A percentile compares a stretch with the other conserved stretches of the same genome.
Evolutionary conservation across 1,140 invertebrate species (phyloP).

Genomic region (Rhopalosiphum padi): DNA sequence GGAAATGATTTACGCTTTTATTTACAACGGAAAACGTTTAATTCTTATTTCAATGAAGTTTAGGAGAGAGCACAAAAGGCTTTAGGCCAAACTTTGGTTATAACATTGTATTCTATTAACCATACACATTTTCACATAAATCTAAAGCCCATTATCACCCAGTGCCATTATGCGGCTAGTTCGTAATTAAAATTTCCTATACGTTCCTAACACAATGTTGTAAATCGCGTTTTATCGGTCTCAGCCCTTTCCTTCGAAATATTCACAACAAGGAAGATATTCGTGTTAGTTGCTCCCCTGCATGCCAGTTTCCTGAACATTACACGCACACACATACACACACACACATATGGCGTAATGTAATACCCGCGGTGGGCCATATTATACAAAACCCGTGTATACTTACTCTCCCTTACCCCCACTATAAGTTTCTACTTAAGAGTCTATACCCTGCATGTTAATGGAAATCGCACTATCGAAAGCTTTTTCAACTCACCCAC

Average conservation of each 20-base stretch:
- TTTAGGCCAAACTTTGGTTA: slow-evolving; percentile 42
- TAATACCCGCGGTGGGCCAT: neutral
- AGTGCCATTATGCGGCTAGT: slow-evolving; percentile 44
- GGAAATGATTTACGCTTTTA: slow-evolving; percentile 37
- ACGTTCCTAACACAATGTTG: neutral
- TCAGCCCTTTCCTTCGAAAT: slow-evolving; percentile 39
- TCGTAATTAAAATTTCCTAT: slow-evolving; percentile 55
- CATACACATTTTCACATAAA: slow-evolving; percentile 35
- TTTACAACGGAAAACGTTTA: neutral
- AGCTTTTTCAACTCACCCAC: slow-evolving; percentile 37
- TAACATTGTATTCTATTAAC: slow-evolving; percentile 26
- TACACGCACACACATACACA: neutral
- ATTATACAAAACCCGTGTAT: slow-evolving; percentile 19
- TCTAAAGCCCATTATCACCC: slow-evolving; percentile 53
- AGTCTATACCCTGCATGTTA: slow-evolving; percentile 31
- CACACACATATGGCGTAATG: neutral
- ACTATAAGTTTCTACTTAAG: neutral
- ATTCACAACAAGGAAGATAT: slow-evolving; percentile 50
- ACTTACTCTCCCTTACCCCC: neutral
- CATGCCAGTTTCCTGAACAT: neutral
- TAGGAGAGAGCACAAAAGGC: slow-evolving; percentile 24
- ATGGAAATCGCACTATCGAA: slow-evolving; percentile 52
- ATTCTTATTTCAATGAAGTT: neutral
- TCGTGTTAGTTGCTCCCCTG: neutral
- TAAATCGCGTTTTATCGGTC: slow-evolving; percentile 51